Evolutionary conservation across 2,113 vertebrate genomes (phyloP), one percentile per base, ranked within the genome.

Genomic region (Periophthalmodon schlosseri): DNA sequence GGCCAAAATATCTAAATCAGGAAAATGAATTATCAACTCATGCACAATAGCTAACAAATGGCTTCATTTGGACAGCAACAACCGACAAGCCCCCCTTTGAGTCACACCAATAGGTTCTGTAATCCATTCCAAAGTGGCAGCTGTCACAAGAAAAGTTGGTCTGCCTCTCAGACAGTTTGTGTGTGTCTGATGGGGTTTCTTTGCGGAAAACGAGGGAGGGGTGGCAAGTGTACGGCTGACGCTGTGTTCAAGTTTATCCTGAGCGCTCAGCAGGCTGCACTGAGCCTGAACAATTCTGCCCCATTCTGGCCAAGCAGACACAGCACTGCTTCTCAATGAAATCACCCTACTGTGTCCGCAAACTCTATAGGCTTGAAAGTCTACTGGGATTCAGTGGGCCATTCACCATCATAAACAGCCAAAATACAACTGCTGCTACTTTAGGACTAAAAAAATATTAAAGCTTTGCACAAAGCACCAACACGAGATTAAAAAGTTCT

Each of bases 41-140:
- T 57, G 76, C 57, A 83, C 77, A 89, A 90, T 85, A 80, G 80
- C 83, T 79, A 88, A 89, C 83, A 91, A 90, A 90, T 82, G 88
- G 86, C 81, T 80, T 88, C 75, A 90, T 90, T 91, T 89, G 80
- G 86, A 81, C 78, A 85, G 83, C 88, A 88, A 80, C 75, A 79
- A 82, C 80, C 70, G 71, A 89, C 83, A 88, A 89, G 84, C 80
- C 76, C 72, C 85, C 87, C 74, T 90, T 91, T 90, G 83, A 91
- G 87, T 64, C 72, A 58, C 72, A 72, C 84, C 88, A 89, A 92
- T 85, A 89, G 91, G 90, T 83, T 89, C 86, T 88, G 86, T 90
- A 91, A 92, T 91, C 89, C 87, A 91, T 93, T 92, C 88, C 88
- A 90, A 91, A 93, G 91, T 92, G 91, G 88, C 91, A 93, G 91